Evolutionary conservation across 2,888 invertebrate species (phyloP).

Genomic region (Liodrosophila aerea): DNA sequence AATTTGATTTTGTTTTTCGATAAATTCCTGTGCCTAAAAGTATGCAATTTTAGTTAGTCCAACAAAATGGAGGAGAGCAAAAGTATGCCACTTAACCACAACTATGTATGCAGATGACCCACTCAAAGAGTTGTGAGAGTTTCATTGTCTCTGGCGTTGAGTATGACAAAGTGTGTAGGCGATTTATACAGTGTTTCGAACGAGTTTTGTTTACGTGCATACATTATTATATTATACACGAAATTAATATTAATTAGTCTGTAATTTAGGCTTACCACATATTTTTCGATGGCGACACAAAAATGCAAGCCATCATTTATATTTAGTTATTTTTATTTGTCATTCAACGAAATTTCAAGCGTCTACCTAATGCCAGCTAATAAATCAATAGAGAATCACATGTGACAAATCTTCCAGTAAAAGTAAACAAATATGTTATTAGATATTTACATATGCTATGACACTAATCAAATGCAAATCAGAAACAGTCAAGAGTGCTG

Average conservation of each 20-base stretch:
- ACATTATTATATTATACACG: conserved; percentile 3
- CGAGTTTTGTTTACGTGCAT: neutral
- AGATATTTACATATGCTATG: conserved; percentile 12
- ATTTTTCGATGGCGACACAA: neutral
- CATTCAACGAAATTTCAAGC: conserved; percentile 14
- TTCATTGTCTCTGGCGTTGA: neutral
- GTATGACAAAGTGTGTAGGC: too few species aligned
- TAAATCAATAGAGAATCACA: conserved; percentile 18
- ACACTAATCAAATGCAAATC: conserved; percentile 36
- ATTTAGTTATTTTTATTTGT: conserved; percentile 1
- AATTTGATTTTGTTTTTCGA: too few species aligned
- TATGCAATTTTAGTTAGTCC: neutral
- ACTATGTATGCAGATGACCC: too few species aligned
- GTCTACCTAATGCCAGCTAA: conserved; percentile 13
- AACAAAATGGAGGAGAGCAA: conserved; percentile 15
- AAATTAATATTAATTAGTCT: conserved; percentile 6
- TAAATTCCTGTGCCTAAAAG: conserved; percentile 2
- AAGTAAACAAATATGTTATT: conserved; percentile 18
- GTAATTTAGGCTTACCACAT: conserved; percentile 10
- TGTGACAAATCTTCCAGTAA: conserved; percentile 5
- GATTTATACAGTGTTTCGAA: neutral
- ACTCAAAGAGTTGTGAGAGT: conserved; percentile 4
- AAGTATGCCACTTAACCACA: too few species aligned
- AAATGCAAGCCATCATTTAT: neutral
- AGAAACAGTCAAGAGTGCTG: neutral